Evolutionary conservation across 2,113 vertebrate genomes (phyloP).

Genomic region (Oreochromis tanganicae): DNA sequence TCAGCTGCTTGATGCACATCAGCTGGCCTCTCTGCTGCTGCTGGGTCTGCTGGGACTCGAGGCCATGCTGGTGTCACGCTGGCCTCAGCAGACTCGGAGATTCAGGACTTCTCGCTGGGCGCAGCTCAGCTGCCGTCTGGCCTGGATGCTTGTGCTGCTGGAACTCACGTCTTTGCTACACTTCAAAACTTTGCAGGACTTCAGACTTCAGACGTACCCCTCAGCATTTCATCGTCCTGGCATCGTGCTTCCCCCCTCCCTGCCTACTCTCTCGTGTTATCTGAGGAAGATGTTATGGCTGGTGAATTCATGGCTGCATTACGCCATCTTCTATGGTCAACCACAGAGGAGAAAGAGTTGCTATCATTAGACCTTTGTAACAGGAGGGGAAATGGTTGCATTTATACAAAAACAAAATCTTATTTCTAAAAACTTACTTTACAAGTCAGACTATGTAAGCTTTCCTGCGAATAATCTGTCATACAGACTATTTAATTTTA

Average conservation of each 20-base stretch:
- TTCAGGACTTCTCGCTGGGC: constrained; percentile 67
- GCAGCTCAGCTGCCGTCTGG: constrained; percentile 19
- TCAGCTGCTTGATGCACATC: constrained; percentile 67
- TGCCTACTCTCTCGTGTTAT: constrained; percentile 46
- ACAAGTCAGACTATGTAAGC: neutral
- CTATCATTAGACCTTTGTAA: constrained; percentile 34
- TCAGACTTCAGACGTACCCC: neutral
- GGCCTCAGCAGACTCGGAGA: constrained; percentile 59
- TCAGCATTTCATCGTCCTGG: neutral
- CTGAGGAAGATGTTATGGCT: constrained; percentile 67
- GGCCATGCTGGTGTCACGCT: constrained; percentile 71
- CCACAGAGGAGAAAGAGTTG: constrained; percentile 31
- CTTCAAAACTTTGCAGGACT: neutral
- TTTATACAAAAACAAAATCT: neutral
- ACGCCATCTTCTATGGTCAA: constrained; percentile 61
- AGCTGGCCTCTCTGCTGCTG: constrained; percentile 68
- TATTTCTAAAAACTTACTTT: neutral
- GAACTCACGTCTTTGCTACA: constrained; percentile 54
- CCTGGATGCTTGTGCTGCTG: constrained; percentile 59
- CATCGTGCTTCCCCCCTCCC: neutral
- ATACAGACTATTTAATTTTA: neutral
- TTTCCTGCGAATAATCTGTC: neutral
- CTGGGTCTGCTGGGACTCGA: constrained; percentile 75
- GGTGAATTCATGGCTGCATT: constrained; percentile 71
- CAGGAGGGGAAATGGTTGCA: neutral